Base-by-base conservation (phyloP, 2,888 invertebrate species). In the Leptopterna dolabrata region DNA sequence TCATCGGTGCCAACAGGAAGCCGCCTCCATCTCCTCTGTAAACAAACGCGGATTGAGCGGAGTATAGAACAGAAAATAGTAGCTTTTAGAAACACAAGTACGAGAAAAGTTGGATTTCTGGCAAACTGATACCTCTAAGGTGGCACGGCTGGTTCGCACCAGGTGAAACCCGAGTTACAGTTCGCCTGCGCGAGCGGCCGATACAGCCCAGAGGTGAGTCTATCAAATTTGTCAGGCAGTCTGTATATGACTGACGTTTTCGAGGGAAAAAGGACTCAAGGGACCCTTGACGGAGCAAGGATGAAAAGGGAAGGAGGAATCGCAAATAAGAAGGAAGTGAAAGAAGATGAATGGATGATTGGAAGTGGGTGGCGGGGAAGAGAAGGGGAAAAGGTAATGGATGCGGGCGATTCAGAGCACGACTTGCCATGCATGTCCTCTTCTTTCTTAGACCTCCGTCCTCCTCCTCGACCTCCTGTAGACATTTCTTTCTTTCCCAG, bases 351-450 rank as follows among this genome's bases (percentile, higher is more conserved):
- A 81, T 81, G 81, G 55, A 81, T 81, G 81, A 81, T 81, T 81
- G 81, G 29, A 51, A 16, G 47, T 27, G 30, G 83, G 0, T 70
- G 14, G 55, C 14, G 47, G 51, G 47, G 24, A 27, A 13, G 63
- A 14, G 83, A 6, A 14, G 14, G 19, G 13, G 63, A n/a, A 63
- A 63, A 43, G 71, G 83, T 83, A 83, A 83, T 83, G 83, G 83
- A 83, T 83, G 83, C 83, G 71, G 71, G 83, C 70, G 83, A 83
- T 83, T 83, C 83, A 70, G 43, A 70, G 83, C 83, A 83, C 83
- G 83, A 83, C 71, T 78, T 41, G 14, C 41, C 71, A 70, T 83
- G 83, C 83, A 70, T 71, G 41, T 70, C 83, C 63, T 83, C 47
- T 83, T 55, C 14, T 19, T 78, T 45, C 47, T 11, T 78, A 16